Percentiles rank a stretch among this genome's conserved stretches.
Conservation (phyloP, 2,797 vertebrate species). For the Pelodytes ibericus region DNA sequence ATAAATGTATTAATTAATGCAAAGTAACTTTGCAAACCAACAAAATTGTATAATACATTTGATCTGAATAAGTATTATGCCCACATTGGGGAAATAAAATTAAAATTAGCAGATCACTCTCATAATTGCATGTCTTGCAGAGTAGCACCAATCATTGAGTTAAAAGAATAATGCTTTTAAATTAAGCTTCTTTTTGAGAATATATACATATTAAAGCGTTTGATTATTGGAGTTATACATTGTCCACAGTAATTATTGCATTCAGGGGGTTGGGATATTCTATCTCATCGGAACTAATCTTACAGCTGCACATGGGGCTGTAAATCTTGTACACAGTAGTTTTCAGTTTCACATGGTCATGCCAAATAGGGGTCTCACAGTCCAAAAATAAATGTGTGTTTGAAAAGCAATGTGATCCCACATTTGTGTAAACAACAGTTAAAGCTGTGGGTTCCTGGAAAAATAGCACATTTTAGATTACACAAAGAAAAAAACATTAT, state of each 20-base stretch:
- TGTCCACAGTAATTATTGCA: neutral
- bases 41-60: no score
- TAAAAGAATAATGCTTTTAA: no score
- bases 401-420: slow-evolving; percentile 28
- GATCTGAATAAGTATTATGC: no score
- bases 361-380: slow-evolving; percentile 47
- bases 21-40: no score
- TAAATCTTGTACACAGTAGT: slow-evolving; percentile 50
- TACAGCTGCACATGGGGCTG: slow-evolving; percentile 39
- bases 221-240: no score
- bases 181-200: no score
- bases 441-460: slow-evolving; percentile 5
- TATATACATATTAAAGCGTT: no score
- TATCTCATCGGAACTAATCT: slow-evolving; percentile 31
- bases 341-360: slow-evolving; percentile 45
- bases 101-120: no score
- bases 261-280: slow-evolving; percentile 18
- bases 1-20: no score
- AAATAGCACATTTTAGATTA: slow-evolving; percentile 3
- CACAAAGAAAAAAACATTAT: neutral
- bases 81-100: no score
- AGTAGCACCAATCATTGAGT: no score
- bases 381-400: slow-evolving; percentile 55
- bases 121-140: no score
- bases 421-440: slow-evolving; percentile 43